Base-by-base conservation (phyloP, 1,140 invertebrate species). In the Phortica variegata region DNA sequence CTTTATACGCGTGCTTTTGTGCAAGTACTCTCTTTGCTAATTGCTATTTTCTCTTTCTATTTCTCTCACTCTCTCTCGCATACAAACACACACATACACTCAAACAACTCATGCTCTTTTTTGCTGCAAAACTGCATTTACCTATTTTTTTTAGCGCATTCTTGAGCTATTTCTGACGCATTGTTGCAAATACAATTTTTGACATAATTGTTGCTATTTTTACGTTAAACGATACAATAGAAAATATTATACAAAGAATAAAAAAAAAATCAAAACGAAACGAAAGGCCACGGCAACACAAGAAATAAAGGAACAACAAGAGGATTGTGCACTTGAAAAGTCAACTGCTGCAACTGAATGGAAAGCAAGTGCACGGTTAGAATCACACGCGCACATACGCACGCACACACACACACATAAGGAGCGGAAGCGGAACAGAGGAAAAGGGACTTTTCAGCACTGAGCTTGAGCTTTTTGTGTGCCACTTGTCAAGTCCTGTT, bases 271-370 rank as follows among this genome's bases (percentile, higher is more conserved):
- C 44, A n/a, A n/a, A n/a, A n/a, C n/a, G n/a, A n/a, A n/a, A n/a
- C n/a, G n/a, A n/a, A n/a, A n/a, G n/a, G n/a, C n/a, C n/a, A n/a
- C n/a, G n/a, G n/a, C n/a, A n/a, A n/a, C n/a, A n/a, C n/a, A n/a
- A n/a, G n/a, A n/a, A n/a, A n/a, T n/a, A n/a, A n/a, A n/a, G n/a
- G n/a, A n/a, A n/a, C n/a, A n/a, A n/a, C n/a, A n/a, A n/a, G n/a
- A n/a, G n/a, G n/a, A n/a, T n/a, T 20, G 32, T 47, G 44, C 58
- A 46, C 54, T 50, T 55, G 60, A 52, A 60, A 63, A 60, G 51
- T 48, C 16, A 36, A 29, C 20, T 29, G 34, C 12, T 13, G 16
- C 32, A 36, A 4, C 32, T n/a, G n/a, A 36, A 44, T 23, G 18
- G 19, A 19, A 23, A 9, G n/a, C 18, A 33, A 7, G 19, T n/a